These are phyloP conservation scores for Nysson spinosus DNA, from an alignment of 2,888 invertebrate genomes.

Conservation along the genomic window DNA sequence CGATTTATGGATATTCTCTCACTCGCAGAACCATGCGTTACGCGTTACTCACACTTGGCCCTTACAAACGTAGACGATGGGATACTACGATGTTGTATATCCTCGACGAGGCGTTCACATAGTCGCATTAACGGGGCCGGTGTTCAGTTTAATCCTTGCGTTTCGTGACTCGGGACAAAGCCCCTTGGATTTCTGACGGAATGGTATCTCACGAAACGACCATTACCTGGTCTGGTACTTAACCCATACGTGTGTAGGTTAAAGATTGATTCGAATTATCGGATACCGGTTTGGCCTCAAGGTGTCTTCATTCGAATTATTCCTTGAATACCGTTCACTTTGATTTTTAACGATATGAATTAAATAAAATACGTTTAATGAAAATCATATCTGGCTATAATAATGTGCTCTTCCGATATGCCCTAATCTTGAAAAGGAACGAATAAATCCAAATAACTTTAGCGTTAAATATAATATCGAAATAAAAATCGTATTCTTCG, in stretches of 20 bases:
- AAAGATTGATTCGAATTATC: constrained; percentile 60
- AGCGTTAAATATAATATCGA: no score
- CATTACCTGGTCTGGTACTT: constrained; percentile 67
- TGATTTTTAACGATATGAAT: no score
- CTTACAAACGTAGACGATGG: no score
- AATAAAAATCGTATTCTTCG: no score
- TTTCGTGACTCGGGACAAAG: constrained; percentile 77
- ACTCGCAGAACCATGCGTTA: constrained; percentile 40
- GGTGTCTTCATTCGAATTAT: no score
- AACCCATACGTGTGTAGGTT: constrained; percentile 54
- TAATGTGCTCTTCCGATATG: no score
- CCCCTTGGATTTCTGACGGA: constrained; percentile 76
- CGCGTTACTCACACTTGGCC: constrained; percentile 44
- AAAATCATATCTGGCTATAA: no score
- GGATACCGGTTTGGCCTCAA: constrained; percentile 32
- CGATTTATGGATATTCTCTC: constrained; percentile 55
- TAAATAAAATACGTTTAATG: no score
- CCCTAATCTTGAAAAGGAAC: no score
- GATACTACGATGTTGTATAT: no score
- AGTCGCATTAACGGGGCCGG: constrained; percentile 68
- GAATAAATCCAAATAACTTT: no score
- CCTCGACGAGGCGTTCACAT: constrained; percentile 56
- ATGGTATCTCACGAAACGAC: constrained; percentile 76
- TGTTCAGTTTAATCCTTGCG: constrained; percentile 75
- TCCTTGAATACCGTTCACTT: no score